Evolutionary conservation across 2,113 vertebrate genomes (phyloP).

Genomic region (Clinocottus analis): DNA sequence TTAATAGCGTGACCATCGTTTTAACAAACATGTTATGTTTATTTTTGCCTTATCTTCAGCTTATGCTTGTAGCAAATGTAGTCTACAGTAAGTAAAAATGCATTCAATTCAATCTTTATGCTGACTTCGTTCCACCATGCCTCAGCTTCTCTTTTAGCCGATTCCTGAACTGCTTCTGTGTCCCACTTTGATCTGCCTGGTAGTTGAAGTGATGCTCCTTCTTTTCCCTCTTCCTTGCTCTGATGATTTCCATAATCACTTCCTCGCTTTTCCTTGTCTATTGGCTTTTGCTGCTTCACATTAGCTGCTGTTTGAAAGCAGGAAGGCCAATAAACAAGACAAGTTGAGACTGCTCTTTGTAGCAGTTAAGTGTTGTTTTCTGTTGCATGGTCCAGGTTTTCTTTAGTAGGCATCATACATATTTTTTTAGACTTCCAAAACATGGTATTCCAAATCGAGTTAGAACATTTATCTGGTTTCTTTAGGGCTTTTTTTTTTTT

Average conservation of each 20-base stretch:
- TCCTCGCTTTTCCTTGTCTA: slow-evolving; percentile 86
- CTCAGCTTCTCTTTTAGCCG: slow-evolving; percentile 87
- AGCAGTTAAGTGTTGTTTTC: slow-evolving; percentile 82
- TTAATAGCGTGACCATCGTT: background rate
- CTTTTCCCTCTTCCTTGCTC: slow-evolving; percentile 73
- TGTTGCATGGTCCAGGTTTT: slow-evolving; percentile 90
- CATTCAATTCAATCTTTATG: slow-evolving; percentile 93
- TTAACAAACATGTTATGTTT: slow-evolving; percentile 1
- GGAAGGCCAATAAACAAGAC: slow-evolving; percentile 88
- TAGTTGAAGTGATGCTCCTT: slow-evolving; percentile 89
- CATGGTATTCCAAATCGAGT: background rate
- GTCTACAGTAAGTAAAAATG: slow-evolving; percentile 94
- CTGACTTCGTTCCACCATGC: slow-evolving; percentile 83
- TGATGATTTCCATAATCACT: slow-evolving; percentile 88
- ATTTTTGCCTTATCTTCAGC: slow-evolving; percentile 21
- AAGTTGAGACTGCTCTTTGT: slow-evolving; percentile 87
- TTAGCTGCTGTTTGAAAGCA: slow-evolving; percentile 80
- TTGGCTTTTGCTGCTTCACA: slow-evolving; percentile 89
- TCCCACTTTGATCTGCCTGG: slow-evolving; percentile 85
- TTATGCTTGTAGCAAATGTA: slow-evolving; percentile 84
- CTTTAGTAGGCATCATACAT: slow-evolving; percentile 91
- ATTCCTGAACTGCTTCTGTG: slow-evolving; percentile 81
- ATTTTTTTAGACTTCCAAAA: background rate
- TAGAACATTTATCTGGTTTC: background rate
- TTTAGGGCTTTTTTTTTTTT: background rate